phyloP scores from a whole-genome alignment of 1,140 invertebrate genomes.

The Scylla paramamosain region DNA sequence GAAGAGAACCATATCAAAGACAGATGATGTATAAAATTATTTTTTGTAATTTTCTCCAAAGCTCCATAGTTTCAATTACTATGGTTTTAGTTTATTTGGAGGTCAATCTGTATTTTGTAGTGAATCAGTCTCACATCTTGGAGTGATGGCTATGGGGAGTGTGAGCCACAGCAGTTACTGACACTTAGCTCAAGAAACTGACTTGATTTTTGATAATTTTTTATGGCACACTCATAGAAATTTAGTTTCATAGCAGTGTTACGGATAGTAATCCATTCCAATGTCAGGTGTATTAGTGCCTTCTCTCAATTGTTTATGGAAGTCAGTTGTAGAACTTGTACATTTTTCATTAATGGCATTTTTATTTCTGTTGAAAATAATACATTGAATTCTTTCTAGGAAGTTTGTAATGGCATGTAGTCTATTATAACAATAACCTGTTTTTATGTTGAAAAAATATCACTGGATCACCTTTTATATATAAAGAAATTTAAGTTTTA shows the following conservation, averaged over 20 bases:
- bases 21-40: not conserved
- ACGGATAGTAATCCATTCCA: slow-evolving; percentile 39
- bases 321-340: slow-evolving; percentile 34
- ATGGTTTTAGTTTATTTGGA: slow-evolving; percentile 71
- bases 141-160: not conserved
- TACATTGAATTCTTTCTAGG: not conserved
- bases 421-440: not conserved
- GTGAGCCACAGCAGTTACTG: not conserved
- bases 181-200: not conserved
- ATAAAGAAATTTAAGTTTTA: slow-evolving; percentile 24
- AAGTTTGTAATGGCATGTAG: not conserved
- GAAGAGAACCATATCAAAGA: slow-evolving; percentile 40
- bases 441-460: not conserved
- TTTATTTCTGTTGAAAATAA: not conserved
- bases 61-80: slow-evolving; percentile 65
- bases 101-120: not conserved
- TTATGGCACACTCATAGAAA: not conserved
- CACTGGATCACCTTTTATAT: not conserved
- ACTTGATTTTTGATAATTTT: slow-evolving; percentile 1
- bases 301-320: slow-evolving; percentile 59
- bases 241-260: slow-evolving; percentile 4
- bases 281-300: slow-evolving; percentile 71
- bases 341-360: slow-evolving; percentile 39
- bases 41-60: slow-evolving; percentile 64
- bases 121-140: not conserved